phyloP scores from a whole-genome alignment of 2,888 invertebrate species.

The Phragmatobia fuliginosa region DNA sequence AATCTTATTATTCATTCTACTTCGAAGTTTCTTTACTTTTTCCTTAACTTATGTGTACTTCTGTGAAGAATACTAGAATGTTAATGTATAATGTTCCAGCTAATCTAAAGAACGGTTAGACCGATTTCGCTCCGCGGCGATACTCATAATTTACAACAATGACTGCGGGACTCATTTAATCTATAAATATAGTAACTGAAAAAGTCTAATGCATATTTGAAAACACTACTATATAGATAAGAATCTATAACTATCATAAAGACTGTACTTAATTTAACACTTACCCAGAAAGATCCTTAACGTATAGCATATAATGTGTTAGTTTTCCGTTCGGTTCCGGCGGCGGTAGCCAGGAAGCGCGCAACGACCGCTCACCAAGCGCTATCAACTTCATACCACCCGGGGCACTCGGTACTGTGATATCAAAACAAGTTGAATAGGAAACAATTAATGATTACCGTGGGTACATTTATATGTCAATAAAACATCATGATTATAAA shows the following conservation, averaged over 20 bases:
- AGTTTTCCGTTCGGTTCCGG: conserved; percentile 93
- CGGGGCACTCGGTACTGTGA: conserved; percentile 93
- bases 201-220: not conserved
- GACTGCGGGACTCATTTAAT: too few relatives aligned
- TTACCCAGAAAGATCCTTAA: conserved; percentile 89
- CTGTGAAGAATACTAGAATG: too few relatives aligned
- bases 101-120: too few relatives aligned
- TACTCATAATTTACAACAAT: too few relatives aligned
- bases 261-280: conserved; percentile 30
- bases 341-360: conserved; percentile 95
- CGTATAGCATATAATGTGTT: conserved; percentile 93
- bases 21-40: not conserved
- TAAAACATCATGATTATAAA: not conserved
- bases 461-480: not conserved
- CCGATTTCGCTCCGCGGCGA: too few relatives aligned
- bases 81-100: too few relatives aligned
- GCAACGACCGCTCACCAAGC: conserved; percentile 92
- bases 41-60: not conserved
- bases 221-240: too few relatives aligned
- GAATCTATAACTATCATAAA: not conserved
- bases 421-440: conserved; percentile 14
- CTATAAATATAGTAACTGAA: too few relatives aligned
- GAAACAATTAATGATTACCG: not conserved
- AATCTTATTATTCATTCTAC: not conserved
- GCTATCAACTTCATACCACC: conserved; percentile 94